Percentiles rank a stretch among this genome's conserved stretches.
These are phyloP conservation scores for Arion vulgaris DNA, from an alignment of 1,140 invertebrate genomes.

Conservation along the genomic window DNA sequence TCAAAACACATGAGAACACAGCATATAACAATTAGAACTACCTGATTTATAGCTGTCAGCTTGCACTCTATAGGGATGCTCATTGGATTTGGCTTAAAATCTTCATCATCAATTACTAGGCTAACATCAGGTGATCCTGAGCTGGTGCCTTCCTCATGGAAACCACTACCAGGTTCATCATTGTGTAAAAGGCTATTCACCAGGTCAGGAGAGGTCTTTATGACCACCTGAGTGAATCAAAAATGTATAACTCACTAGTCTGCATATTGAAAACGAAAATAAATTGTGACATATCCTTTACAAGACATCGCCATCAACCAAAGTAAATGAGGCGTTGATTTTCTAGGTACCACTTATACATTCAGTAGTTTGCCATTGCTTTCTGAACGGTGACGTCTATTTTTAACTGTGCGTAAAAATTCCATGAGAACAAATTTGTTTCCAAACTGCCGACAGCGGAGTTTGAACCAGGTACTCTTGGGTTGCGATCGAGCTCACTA, in stretches of 20 bases:
- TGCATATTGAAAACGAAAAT: neutral
- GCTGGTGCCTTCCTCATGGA: constrained; percentile 5
- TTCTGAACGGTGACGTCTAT: too few relatives aligned
- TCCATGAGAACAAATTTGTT: too few relatives aligned
- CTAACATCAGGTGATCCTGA: neutral
- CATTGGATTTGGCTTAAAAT: neutral
- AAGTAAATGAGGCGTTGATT: too few relatives aligned
- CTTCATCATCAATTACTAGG: constrained; percentile 16
- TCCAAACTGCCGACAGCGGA: too few relatives aligned
- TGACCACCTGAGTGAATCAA: constrained; percentile 14
- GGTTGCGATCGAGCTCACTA: too few relatives aligned
- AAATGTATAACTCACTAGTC: neutral
- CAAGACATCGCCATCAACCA: too few relatives aligned
- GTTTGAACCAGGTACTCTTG: too few relatives aligned
- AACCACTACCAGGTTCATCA: constrained; percentile 32
- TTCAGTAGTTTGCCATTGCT: too few relatives aligned
- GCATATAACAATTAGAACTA: neutral
- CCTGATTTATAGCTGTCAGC: neutral
- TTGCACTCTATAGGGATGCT: constrained; percentile 14
- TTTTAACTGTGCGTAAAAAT: too few relatives aligned
- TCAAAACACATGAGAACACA: too few relatives aligned
- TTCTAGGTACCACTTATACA: too few relatives aligned
- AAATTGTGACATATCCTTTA: too few relatives aligned
- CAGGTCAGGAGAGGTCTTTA: neutral
- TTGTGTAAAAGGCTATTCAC: constrained; percentile 1